Evolutionary conservation across 1,140 invertebrate species (phyloP), one percentile per base, ranked within the genome.

Genomic region (Drosophila micromelanica): DNA sequence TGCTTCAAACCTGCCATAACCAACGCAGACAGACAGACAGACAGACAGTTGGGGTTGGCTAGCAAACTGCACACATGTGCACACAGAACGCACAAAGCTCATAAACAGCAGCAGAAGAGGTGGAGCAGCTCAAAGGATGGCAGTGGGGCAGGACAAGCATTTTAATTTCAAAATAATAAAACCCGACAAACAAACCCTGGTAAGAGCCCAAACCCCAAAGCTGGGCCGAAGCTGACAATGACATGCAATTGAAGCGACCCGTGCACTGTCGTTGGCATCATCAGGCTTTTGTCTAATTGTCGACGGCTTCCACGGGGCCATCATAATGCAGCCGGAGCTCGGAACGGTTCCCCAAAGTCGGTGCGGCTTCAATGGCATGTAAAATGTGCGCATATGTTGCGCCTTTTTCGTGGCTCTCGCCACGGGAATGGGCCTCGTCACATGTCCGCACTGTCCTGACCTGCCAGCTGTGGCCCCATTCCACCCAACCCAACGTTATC

Each of bases 151-250:
- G 27, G 57, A 32, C 5, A 48, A 69, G 73, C 62, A 85, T 80
- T 84, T 84, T 84, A 85, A 84, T 84, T 84, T 80, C 38, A 80
- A 85, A 84, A 84, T 84, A 84, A 84, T 84, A 71, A 80, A 81
- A 75, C 59, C 55, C 60, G 30, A 57, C 51, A 71, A 42, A 63
- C 56, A 23, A 23, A 23, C 20, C 20, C 77, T n/a, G 51, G 63
- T 59, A 65, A 56, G 48, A 56, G 30, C 37, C 54, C 51, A 35
- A 52, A 35, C 63, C 51, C 30, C 71, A 49, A 13, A 32, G 46
- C 35, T 17, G 43, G 17, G 20, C 12, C 48, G 67, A 76, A 57
- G 38, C 63, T 76, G 76, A 82, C 80, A 84, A 84, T 82, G 80
- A 76, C 80, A 85, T 71, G 80, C 69, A 84, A 84, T 85, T 76